phyloP scores from a whole-genome alignment of 2,888 invertebrate genomes.

The Harpagoxenus sublaevis region DNA sequence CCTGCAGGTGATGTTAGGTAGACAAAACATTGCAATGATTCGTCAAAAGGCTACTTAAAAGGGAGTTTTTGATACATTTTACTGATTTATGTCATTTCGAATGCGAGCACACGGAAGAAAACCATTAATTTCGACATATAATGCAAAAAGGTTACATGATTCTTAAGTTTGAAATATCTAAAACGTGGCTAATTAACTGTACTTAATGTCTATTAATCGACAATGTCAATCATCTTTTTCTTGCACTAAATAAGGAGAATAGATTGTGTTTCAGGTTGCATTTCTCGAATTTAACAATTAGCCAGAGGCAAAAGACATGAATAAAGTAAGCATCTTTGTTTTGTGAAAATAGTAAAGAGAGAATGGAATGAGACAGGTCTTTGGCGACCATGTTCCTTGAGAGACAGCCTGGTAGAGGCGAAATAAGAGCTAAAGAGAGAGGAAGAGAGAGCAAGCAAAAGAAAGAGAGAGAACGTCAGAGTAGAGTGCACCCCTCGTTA shows the following conservation, averaged over 20 bases:
- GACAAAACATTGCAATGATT: neutral
- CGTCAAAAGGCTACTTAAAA: neutral
- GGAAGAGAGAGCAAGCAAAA: slow-evolving; percentile 6
- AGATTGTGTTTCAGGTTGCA: neutral
- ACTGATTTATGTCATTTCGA: neutral
- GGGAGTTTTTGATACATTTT: neutral
- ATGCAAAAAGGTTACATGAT: neutral
- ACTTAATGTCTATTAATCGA: neutral
- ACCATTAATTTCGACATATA: neutral
- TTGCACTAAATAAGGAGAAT: neutral
- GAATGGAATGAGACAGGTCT: slow-evolving; percentile 29
- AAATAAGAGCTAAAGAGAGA: slow-evolving; percentile 40
- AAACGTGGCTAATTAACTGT: neutral
- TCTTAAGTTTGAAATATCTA: neutral
- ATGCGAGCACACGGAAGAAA: neutral
- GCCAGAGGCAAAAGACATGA: neutral
- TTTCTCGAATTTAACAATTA: slow-evolving; percentile 33
- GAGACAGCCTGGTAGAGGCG: slow-evolving; percentile 29
- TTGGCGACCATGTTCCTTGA: slow-evolving; percentile 47
- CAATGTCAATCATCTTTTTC: neutral
- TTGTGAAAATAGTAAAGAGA: slow-evolving; percentile 41
- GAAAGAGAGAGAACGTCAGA: slow-evolving; percentile 50
- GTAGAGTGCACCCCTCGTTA: slow-evolving; percentile 77
- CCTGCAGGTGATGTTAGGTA: slow-evolving; percentile 60
- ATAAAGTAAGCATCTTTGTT: slow-evolving; percentile 39